Evolutionary conservation across 2,797 vertebrate genomes (phyloP), one percentile per base, ranked within the genome.

Genomic region (Sardinella longiceps): DNA sequence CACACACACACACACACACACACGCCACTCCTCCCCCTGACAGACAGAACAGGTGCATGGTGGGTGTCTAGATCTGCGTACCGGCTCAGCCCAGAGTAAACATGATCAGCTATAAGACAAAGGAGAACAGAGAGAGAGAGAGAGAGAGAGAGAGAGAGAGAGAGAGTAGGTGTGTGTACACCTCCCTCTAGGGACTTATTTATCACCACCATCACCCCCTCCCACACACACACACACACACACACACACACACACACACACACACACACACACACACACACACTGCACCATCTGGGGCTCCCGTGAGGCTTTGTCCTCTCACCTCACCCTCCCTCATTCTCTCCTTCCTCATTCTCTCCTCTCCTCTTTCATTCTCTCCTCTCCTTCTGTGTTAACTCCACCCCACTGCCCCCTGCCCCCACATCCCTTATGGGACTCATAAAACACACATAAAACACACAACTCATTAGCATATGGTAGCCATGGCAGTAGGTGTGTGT

Each of bases 81-180:
- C 37, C 43, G 37, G 70, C 33, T 43, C 70, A 77, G 70, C 12
- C 5, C 15, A 23, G 63, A 70, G 63, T 12, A 70, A 77, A 43
- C 28, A 37, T 12, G 28, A 70, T 30, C 28, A 70, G 63, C 25
- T 81, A 85, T 30, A 33, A 51, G 60, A 81, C 43, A 80, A 80
- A 48, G 33, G 15, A 84, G 84, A 80, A 81, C 60, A n/a, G 43
- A 51, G 66, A 60, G 85, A 81, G 82, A 82, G 81, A 51, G 87
- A 14, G 11, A 5, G 58, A n/a, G 60, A 11, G 1, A 28, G 60
- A 58, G 23, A 28, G 58, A 11, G 30, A 33, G 12, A 33, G 33
- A 15, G 37, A 39, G 33, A 20, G 70, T 43, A 37, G 43, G 70
- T 43, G 70, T 37, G 30, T 70, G 14, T 33, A 18, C 12, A 70